Percentiles rank a stretch among this genome's conserved stretches.
These are phyloP conservation scores for Otocyon megalotis DNA, from an alignment of 2,113 vertebrate species.

Conservation along the genomic window DNA sequence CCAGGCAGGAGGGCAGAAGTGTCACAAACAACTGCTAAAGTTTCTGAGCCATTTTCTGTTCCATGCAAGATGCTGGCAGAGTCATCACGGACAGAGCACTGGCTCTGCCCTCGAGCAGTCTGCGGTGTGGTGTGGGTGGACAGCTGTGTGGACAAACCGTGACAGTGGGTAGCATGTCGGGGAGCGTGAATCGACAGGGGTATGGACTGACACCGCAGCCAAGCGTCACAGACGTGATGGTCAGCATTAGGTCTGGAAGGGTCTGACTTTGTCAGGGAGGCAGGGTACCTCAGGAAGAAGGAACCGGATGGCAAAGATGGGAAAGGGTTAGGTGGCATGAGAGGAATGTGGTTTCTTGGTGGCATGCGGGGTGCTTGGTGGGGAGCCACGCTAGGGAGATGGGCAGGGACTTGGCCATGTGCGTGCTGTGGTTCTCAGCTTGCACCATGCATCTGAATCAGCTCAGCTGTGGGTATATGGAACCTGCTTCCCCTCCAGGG, in stretches of 20 bases:
- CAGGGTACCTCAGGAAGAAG: not conserved
- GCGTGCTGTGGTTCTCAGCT: not conserved
- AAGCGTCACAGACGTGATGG: fast-evolving
- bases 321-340: not conserved
- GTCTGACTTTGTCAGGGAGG: not conserved
- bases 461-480: fast-evolving
- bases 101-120: not conserved
- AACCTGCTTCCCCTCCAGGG: not conserved
- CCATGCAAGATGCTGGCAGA: fast-evolving
- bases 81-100: not conserved
- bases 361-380: not conserved
- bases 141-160: fast-evolving
- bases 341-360: not conserved
- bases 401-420: not conserved
- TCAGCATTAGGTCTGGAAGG: not conserved
- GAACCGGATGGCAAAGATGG: fast-evolving
- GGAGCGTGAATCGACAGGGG: not conserved
- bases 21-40: too few species aligned
- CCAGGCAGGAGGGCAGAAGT: not conserved
- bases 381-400: not conserved
- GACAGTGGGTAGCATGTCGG: fast-evolving
- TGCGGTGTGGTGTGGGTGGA: not conserved
- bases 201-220: not conserved
- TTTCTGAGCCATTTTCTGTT: not conserved
- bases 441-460: fast-evolving